Base-by-base conservation (phyloP, 2,113 vertebrate genomes). In the Hydropotes inermis region DNA sequence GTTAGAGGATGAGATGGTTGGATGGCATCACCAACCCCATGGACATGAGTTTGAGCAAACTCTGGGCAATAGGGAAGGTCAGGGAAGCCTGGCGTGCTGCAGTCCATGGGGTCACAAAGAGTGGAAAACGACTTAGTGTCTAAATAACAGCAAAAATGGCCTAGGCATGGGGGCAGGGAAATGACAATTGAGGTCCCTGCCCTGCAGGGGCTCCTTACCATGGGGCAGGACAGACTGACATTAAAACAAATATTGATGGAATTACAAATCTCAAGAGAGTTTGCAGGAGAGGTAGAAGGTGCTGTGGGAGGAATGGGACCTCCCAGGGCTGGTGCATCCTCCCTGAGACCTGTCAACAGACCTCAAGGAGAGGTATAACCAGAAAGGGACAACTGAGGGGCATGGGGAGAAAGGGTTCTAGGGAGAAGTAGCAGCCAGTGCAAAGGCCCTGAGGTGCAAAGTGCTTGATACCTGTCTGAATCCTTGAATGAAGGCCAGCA, bases 191-290 rank as follows among this genome's bases (percentile, higher is more conserved):
- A 87, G 43, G 55, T 58, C 50, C 61, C 90, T 94, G 76, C 47
- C 85, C 47, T 58, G 28, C 1, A 4, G 67, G 76, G 94, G 58
- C 87, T 87, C 94, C 87, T 61, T 21, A 90, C n/a, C 58, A 85
- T 15, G 5, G 1, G 21, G 30, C 50, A 47, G 93, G 45, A 54
- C 33, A 39, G 70, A 67, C 70, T 23, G 70, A 74, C 17, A 27
- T 81, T 78, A 81, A 93, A 94, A 79, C 52, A 97, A 96, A 91
- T 92, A 91, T 15, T 2, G 7, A 27, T 86, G 95, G 83, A 87
- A 97, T 94, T 87, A 45, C 33, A 78, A n/a, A 50, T 45, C 60
- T 84, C 74, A 94, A 43, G 50, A 78, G 92, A 43, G 79, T 64
- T 58, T 36, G 52, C 79, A 90, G 94, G 89, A 93, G 70, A 89